Evolutionary conservation across 2,113 vertebrate species (phyloP).

Genomic region (Cephalopterus ornatus): DNA sequence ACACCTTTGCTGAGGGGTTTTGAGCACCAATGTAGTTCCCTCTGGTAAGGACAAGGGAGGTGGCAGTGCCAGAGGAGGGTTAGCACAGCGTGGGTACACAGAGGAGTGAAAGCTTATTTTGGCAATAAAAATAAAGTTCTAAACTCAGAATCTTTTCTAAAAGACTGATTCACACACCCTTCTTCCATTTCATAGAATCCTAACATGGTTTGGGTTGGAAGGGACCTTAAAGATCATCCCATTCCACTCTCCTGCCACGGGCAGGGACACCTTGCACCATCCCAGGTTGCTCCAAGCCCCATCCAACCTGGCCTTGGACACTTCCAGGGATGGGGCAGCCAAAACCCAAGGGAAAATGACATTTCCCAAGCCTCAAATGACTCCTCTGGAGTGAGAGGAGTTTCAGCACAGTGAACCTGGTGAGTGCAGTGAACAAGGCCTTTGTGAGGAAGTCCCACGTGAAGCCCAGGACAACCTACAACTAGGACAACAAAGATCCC

Average conservation of each 20-base stretch:
- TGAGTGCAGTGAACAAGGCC: neutral
- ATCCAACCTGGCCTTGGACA: neutral
- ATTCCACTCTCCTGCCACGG: neutral
- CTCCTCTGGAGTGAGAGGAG: neutral
- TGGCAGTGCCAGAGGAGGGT: neutral
- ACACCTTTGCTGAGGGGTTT: neutral
- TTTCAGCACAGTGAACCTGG: neutral
- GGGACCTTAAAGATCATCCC: neutral
- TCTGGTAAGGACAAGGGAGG: neutral
- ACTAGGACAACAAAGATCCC: neutral
- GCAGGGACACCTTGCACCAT: neutral
- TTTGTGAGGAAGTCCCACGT: accelerated
- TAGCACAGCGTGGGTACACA: neutral
- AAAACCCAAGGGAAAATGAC: neutral
- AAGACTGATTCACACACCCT: neutral
- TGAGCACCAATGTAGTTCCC: neutral
- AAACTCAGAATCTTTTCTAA: neutral
- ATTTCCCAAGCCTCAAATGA: neutral
- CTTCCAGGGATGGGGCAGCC: neutral
- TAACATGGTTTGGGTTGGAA: neutral
- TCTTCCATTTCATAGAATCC: neutral
- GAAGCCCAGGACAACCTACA: neutral
- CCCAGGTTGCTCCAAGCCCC: neutral
- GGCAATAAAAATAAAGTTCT: neutral
- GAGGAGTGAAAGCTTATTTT: neutral